These are phyloP conservation scores for Lerista edwardsae DNA, from an alignment of 2,797 vertebrate genomes.

Conservation along the genomic window DNA sequence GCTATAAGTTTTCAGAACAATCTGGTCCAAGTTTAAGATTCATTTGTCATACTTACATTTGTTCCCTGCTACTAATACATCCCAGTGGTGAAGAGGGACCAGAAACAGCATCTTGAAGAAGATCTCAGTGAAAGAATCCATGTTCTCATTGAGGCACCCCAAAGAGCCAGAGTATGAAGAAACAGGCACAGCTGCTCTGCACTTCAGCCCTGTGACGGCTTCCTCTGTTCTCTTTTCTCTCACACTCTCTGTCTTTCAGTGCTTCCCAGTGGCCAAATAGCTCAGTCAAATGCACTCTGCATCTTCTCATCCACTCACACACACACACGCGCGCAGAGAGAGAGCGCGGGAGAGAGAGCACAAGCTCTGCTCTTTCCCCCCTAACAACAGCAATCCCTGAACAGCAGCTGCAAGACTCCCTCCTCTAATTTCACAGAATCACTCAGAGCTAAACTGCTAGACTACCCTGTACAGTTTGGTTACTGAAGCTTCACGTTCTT, in stretches of 20 bases:
- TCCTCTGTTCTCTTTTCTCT: constrained; percentile 10
- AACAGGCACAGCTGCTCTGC: constrained; percentile 48
- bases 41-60: constrained; percentile 76
- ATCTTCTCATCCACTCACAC: constrained; percentile 28
- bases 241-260: constrained; percentile 10
- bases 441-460: constrained; percentile 46
- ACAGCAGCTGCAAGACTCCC: constrained; percentile 43
- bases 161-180: constrained; percentile 55
- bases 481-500: constrained; percentile 24
- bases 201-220: constrained; percentile 53
- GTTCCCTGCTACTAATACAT: constrained; percentile 61
- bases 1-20: constrained; percentile 66
- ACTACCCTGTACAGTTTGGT: constrained; percentile 32
- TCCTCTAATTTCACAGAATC: constrained; percentile 31
- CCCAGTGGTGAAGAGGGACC: constrained; percentile 59
- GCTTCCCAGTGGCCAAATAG: constrained; percentile 46
- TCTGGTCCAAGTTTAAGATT: constrained; percentile 64
- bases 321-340: constrained; percentile 11
- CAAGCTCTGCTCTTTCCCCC: constrained; percentile 43
- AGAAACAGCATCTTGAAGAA: constrained; percentile 73
- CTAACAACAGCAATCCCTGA: constrained; percentile 55
- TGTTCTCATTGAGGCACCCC: constrained; percentile 67
- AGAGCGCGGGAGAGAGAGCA: neutral
- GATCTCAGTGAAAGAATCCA: constrained; percentile 76
- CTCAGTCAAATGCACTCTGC: constrained; percentile 55